Evolutionary conservation across 2,113 vertebrate species (phyloP).

Genomic region (Cheirogaleus medius): DNA sequence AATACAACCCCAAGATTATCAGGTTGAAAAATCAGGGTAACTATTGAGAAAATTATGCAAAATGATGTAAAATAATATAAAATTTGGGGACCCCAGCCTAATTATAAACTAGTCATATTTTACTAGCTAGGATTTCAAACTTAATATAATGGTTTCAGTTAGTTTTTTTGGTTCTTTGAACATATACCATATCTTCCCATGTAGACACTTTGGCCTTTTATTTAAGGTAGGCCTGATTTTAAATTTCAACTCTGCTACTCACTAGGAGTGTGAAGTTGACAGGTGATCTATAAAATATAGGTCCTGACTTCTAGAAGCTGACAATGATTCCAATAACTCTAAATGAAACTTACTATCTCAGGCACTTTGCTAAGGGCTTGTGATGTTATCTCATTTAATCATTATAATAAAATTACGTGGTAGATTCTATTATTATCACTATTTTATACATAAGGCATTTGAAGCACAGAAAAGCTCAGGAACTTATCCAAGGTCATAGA

Average conservation of each 20-base stretch:
- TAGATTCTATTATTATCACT: background rate
- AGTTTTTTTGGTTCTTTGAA: background rate
- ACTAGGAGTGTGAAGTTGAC: background rate
- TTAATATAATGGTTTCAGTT: background rate
- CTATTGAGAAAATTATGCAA: background rate
- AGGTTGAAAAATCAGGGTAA: background rate
- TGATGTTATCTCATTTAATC: background rate
- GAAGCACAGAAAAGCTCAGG: background rate
- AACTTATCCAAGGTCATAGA: background rate
- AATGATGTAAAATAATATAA: background rate
- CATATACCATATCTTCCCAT: background rate
- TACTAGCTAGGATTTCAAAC: background rate
- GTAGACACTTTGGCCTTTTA: background rate
- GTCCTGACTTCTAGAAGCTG: background rate
- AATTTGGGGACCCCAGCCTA: background rate
- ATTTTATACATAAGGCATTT: conserved; percentile 1
- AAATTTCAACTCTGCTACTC: background rate
- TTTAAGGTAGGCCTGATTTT: background rate
- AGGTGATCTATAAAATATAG: background rate
- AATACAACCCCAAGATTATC: background rate
- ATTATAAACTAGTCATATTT: background rate
- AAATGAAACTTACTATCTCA: background rate
- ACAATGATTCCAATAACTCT: background rate
- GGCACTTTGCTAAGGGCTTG: background rate
- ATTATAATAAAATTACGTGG: background rate